These are phyloP conservation scores for Nephrotoma guestfalica DNA, from an alignment of 2,888 invertebrate genomes.

Conservation along the genomic window DNA sequence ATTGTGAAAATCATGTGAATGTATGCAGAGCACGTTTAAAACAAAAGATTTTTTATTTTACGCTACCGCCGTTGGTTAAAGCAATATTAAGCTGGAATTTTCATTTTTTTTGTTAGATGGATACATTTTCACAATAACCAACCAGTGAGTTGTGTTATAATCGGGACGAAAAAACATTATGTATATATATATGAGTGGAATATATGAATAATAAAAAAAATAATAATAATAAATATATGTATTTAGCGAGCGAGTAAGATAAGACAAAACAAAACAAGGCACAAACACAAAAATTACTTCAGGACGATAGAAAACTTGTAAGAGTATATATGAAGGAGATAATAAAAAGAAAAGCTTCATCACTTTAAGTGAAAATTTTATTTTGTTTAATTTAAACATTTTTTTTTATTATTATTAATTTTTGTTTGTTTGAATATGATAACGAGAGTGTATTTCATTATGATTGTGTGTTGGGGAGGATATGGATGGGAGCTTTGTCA, in stretches of 20 bases:
- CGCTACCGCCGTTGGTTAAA: background rate
- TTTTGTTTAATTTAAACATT: background rate
- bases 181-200: background rate
- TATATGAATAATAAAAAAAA: background rate
- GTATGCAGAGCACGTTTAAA: conserved; percentile 1
- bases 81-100: background rate
- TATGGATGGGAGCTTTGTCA: background rate
- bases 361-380: background rate
- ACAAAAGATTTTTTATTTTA: background rate
- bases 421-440: background rate
- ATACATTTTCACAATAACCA: background rate
- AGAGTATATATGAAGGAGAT: background rate
- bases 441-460: background rate
- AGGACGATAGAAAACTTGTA: background rate
- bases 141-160: background rate
- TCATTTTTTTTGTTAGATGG: background rate
- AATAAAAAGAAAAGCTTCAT: background rate
- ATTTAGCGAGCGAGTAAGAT: background rate
- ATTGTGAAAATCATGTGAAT: background rate
- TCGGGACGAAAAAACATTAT: background rate
- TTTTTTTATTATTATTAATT: background rate
- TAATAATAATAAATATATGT: background rate
- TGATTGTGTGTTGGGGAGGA: background rate
- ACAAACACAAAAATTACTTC: background rate
- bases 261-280: background rate